phyloP scores from a whole-genome alignment of 2,888 invertebrate species.

The Buathra laborator region DNA sequence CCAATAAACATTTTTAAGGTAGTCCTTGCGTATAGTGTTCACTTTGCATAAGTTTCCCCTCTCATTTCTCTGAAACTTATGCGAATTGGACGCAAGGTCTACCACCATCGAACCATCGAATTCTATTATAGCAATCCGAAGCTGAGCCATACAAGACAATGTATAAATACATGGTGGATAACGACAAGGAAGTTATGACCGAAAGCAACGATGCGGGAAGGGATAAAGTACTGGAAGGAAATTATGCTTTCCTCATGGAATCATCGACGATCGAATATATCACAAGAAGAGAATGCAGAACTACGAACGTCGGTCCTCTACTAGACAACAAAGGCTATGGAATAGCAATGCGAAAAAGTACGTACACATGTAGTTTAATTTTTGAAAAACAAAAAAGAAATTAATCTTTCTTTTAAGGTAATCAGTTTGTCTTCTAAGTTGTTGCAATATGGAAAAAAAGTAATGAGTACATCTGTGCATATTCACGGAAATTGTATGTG shows the following conservation, averaged over 20 bases:
- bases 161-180: slow-evolving; percentile 91
- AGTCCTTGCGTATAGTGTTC: no score
- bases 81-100: no score
- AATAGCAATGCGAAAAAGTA: slow-evolving; percentile 94
- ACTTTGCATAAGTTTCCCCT: no score
- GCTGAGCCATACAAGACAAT: slow-evolving; percentile 92
- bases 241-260: slow-evolving; percentile 96
- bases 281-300: slow-evolving; percentile 91
- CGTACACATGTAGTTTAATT: slow-evolving; percentile 61
- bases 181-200: slow-evolving; percentile 88
- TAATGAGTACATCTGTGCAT: no score
- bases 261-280: slow-evolving; percentile 95
- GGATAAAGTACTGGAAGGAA: slow-evolving; percentile 86
- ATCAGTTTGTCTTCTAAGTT: neutral
- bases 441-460: neutral
- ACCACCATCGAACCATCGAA: no score
- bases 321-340: slow-evolving; percentile 95
- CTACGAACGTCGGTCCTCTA: slow-evolving; percentile 90
- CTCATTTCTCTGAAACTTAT: no score
- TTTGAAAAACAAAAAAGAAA: neutral
- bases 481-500: no score
- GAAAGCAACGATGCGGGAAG: slow-evolving; percentile 89
- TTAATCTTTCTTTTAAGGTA: neutral
- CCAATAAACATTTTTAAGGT: no score
- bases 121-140: slow-evolving; percentile 89